These are phyloP conservation scores for Chaenocephalus aceratus DNA, from an alignment of 2,113 vertebrate species.

Conservation along the genomic window DNA sequence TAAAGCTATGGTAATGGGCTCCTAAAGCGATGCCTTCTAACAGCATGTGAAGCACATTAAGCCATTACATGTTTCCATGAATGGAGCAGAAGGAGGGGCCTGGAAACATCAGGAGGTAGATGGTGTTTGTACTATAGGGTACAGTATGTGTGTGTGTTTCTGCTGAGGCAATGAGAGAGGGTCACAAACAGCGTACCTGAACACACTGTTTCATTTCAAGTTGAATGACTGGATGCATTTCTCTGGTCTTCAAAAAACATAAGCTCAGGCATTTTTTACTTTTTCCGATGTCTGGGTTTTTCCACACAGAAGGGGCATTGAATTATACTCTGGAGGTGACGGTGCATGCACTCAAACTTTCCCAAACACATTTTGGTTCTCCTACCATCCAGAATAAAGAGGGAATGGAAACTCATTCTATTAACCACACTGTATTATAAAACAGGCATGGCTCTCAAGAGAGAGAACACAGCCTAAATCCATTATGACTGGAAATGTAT, in stretches of 20 bases:
- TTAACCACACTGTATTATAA: slow-evolving; percentile 41
- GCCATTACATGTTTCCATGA: slow-evolving; percentile 49
- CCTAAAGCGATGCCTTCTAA: slow-evolving; percentile 42
- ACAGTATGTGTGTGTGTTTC: slow-evolving; percentile 1
- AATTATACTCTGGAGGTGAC: slow-evolving; percentile 20
- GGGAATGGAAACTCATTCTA: slow-evolving; percentile 7
- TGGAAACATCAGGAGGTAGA: slow-evolving; percentile 48
- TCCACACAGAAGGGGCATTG: slow-evolving; percentile 50
- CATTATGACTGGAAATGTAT: slow-evolving; percentile 58
- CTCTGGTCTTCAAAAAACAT: slow-evolving; percentile 37
- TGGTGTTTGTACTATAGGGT: slow-evolving; percentile 3
- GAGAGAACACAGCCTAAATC: slow-evolving; percentile 46
- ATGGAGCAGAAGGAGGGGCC: slow-evolving; percentile 14
- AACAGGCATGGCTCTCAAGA: slow-evolving; percentile 33
- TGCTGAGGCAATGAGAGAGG: slow-evolving; percentile 13
- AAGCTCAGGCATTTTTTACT: background rate
- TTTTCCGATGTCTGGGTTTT: slow-evolving; percentile 45
- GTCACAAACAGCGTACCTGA: slow-evolving; percentile 24
- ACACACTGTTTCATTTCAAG: slow-evolving; percentile 47
- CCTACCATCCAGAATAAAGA: slow-evolving; percentile 1
- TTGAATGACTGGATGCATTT: slow-evolving; percentile 43
- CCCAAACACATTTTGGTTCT: slow-evolving; percentile 20
- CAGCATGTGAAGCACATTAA: slow-evolving; percentile 50
- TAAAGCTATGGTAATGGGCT: slow-evolving; percentile 24
- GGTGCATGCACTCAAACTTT: slow-evolving; percentile 33